These are phyloP conservation scores for Acleris cristana DNA, from an alignment of 2,888 invertebrate species.

Conservation along the genomic window DNA sequence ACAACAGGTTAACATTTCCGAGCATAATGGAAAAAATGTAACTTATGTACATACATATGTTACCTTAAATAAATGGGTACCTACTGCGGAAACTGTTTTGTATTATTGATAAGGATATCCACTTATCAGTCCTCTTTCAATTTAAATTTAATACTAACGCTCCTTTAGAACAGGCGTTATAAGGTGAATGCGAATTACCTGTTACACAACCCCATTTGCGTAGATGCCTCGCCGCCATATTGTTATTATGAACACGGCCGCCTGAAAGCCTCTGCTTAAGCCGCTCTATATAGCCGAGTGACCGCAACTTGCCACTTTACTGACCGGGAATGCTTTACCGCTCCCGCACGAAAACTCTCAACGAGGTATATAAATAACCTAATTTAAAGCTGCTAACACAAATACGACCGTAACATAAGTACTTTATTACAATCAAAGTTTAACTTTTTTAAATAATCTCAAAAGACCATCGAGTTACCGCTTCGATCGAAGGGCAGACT, in stretches of 20 bases:
- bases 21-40: no score
- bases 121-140: no score
- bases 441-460: constrained; percentile 38
- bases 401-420: neutral
- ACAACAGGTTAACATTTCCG: no score
- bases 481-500: constrained; percentile 38
- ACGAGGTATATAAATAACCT: constrained; percentile 18
- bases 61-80: no score
- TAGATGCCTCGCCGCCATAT: constrained; percentile 36
- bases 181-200: neutral
- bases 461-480: constrained; percentile 39
- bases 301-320: constrained; percentile 47
- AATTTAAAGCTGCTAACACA: constrained; percentile 14
- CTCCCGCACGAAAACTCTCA: constrained; percentile 34
- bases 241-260: constrained; percentile 47
- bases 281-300: constrained; percentile 45
- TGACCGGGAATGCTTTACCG: constrained; percentile 46
- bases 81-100: no score
- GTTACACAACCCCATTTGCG: constrained; percentile 25
- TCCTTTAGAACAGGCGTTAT: no score
- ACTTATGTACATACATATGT: no score
- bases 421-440: constrained; percentile 13
- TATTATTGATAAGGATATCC: no score
- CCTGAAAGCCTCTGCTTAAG: constrained; percentile 46
- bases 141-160: no score